These are phyloP conservation scores for Fringilla coelebs DNA, from an alignment of 2,797 vertebrate genomes.

Conservation along the genomic window DNA sequence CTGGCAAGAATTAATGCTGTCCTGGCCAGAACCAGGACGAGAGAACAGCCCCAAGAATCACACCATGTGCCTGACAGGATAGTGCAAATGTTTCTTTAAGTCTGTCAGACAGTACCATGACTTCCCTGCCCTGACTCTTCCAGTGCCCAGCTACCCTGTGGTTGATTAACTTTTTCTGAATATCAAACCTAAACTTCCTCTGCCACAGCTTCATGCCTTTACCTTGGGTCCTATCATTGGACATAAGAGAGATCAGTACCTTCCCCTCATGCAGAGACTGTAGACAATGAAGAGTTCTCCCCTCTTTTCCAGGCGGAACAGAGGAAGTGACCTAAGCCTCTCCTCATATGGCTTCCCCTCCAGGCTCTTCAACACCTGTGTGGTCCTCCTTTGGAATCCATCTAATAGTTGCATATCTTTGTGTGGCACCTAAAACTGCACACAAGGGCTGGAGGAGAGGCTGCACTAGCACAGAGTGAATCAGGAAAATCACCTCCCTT, in stretches of 20 bases:
- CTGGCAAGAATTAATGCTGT: neutral
- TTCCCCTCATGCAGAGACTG: neutral
- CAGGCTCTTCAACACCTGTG: neutral
- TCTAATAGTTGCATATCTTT: neutral
- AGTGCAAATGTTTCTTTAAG: neutral
- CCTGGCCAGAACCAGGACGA: neutral
- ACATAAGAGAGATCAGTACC: neutral
- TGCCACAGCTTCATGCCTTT: neutral
- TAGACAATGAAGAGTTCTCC: accelerated
- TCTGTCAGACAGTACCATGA: neutral
- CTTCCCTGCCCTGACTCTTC: neutral
- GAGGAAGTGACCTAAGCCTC: neutral
- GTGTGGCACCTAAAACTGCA: neutral
- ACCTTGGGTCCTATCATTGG: neutral
- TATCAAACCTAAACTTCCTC: neutral
- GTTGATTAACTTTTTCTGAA: neutral
- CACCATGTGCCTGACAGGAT: neutral
- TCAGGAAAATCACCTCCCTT: neutral
- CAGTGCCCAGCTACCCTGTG: neutral
- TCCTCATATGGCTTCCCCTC: neutral
- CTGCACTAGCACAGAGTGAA: neutral
- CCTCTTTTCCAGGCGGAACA: neutral
- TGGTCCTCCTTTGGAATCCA: neutral
- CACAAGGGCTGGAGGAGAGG: neutral
- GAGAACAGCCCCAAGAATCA: neutral